Percentiles rank a stretch among this genome's conserved stretches.
These are phyloP conservation scores for Loriculus beryllinus DNA, from an alignment of 2,797 vertebrate species.

Conservation along the genomic window DNA sequence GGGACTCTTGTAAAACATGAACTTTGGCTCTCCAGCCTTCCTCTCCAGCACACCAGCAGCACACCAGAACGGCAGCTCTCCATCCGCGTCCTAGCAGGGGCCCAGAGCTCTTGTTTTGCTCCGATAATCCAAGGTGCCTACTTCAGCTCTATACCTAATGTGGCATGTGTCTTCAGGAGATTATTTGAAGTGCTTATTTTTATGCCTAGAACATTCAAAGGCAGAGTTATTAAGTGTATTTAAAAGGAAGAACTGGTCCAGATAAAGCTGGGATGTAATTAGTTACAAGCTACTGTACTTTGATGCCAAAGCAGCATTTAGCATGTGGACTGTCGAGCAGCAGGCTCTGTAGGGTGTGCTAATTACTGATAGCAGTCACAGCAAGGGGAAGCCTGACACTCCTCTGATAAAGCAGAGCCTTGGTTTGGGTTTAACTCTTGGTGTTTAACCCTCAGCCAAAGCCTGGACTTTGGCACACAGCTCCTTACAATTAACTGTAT, in stretches of 20 bases:
- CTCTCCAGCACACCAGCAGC: background rate
- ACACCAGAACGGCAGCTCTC: background rate
- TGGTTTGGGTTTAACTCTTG: background rate
- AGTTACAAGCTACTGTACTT: conserved; percentile 63
- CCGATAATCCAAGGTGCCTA: conserved; percentile 31
- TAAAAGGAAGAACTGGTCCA: conserved; percentile 52
- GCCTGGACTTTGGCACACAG: background rate
- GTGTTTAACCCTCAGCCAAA: background rate
- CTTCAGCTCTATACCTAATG: conserved; percentile 36
- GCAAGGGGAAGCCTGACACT: conserved; percentile 47
- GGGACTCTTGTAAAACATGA: background rate
- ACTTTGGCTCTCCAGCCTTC: background rate
- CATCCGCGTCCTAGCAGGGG: background rate
- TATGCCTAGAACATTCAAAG: conserved; percentile 42
- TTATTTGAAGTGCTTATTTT: conserved; percentile 62
- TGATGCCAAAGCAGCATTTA: conserved; percentile 56
- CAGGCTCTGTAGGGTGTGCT: conserved; percentile 39
- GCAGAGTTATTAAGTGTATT: conserved; percentile 61
- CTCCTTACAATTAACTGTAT: fast-evolving
- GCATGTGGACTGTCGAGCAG: background rate
- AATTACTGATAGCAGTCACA: conserved; percentile 58
- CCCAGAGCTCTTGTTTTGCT: background rate
- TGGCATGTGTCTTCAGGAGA: conserved; percentile 24
- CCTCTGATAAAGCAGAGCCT: conserved; percentile 56
- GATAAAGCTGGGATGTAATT: conserved; percentile 67